Evolutionary conservation across 2,888 invertebrate genomes (phyloP).

Genomic region (Drosophila subsilvestris): DNA sequence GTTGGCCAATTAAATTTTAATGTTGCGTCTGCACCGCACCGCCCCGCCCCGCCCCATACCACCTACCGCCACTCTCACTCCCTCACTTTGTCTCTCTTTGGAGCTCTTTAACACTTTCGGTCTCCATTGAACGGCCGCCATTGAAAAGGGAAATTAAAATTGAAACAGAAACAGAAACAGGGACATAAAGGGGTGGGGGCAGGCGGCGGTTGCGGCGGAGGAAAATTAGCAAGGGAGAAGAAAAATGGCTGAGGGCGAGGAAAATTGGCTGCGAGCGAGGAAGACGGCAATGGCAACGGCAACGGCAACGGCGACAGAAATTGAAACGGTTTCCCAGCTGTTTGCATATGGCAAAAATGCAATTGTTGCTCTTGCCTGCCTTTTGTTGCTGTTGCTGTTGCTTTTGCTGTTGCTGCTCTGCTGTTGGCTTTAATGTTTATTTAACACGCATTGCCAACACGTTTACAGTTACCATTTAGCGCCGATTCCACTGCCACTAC

Average conservation of each 20-base stretch:
- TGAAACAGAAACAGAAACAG: slow-evolving; percentile 55
- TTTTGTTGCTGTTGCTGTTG: slow-evolving; percentile 34
- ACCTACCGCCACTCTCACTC: slow-evolving; percentile 14
- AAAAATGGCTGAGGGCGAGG: not conserved
- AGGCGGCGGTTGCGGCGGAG: no score
- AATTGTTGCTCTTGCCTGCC: slow-evolving; percentile 39
- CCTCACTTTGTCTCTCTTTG: slow-evolving; percentile 35
- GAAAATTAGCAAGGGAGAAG: not conserved
- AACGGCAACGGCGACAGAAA: slow-evolving; percentile 39
- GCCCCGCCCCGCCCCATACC: not conserved
- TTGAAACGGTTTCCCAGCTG: slow-evolving; percentile 62
- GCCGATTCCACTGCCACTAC: slow-evolving; percentile 35
- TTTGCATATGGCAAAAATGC: slow-evolving; percentile 57
- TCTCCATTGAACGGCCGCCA: slow-evolving; percentile 64
- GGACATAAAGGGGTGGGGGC: no score
- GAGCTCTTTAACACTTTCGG: slow-evolving; percentile 65
- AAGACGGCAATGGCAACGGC: not conserved
- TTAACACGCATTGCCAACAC: slow-evolving; percentile 73
- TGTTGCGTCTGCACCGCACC: slow-evolving; percentile 54
- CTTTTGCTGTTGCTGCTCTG: slow-evolving; percentile 29
- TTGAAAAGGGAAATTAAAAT: slow-evolving; percentile 65
- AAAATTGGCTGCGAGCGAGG: not conserved
- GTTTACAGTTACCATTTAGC: slow-evolving; percentile 9
- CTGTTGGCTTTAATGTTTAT: slow-evolving; percentile 69
- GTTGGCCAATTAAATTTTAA: slow-evolving; percentile 75